phyloP scores from a whole-genome alignment of 2,113 vertebrate species.

The Cololabis saira region DNA sequence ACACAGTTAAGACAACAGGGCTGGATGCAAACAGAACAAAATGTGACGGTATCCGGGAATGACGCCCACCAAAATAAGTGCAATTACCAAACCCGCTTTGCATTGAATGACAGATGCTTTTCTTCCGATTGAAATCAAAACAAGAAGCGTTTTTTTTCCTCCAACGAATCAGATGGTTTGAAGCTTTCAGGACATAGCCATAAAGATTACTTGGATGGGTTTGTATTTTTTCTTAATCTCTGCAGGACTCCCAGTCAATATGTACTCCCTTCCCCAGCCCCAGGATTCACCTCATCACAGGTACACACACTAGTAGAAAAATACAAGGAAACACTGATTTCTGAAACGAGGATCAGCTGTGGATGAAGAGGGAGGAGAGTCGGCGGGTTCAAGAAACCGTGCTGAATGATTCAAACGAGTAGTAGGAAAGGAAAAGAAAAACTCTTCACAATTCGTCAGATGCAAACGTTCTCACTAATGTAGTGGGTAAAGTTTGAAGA shows the following conservation, averaged over 20 bases:
- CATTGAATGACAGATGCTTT: constrained; percentile 35
- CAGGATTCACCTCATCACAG: constrained; percentile 43
- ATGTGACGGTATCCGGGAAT: constrained; percentile 1
- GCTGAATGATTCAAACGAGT: constrained; percentile 7
- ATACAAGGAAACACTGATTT: constrained; percentile 74
- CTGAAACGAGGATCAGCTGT: constrained; percentile 59
- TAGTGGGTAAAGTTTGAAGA: constrained; percentile 66
- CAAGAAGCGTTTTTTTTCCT: constrained; percentile 27
- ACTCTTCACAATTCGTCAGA: not conserved
- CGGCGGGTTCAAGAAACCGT: constrained; percentile 16
- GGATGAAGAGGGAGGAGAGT: constrained; percentile 68
- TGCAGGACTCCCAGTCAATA: constrained; percentile 51
- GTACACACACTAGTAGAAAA: constrained; percentile 57
- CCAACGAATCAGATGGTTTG: constrained; percentile 29
- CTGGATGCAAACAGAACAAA: constrained; percentile 38
- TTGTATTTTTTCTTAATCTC: not conserved
- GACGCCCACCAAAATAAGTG: constrained; percentile 42
- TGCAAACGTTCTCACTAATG: constrained; percentile 64
- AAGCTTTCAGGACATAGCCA: constrained; percentile 28
- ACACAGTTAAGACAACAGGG: constrained; percentile 51
- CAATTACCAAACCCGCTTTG: constrained; percentile 36
- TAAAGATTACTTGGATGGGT: constrained; percentile 3
- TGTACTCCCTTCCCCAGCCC: constrained; percentile 1
- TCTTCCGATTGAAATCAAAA: constrained; percentile 40
- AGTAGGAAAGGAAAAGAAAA: not conserved